Evolutionary conservation across 64 coral and sea anemone species (phyloP), one percentile per base, ranked within the genome.

Genomic region (Pocillopora verrucosa): DNA sequence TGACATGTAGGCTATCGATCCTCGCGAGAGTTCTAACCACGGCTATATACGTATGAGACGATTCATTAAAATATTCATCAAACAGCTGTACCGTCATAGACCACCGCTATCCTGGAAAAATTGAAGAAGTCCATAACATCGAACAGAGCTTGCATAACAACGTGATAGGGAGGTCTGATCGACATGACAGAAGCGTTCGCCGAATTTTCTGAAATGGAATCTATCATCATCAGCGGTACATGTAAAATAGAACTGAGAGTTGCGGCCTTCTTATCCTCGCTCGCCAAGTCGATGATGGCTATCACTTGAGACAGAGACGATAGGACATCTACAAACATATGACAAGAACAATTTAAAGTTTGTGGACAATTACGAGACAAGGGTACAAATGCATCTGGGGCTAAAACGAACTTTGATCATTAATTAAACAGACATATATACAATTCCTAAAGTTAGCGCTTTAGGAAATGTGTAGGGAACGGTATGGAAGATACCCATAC

Each of bases 31-130:
- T 51, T 51, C 41, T 4, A 4, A 51, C 41, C 41, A 7, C 41
- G 7, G 41, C 41, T 30, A 51, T 51, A 51, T 51, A 3, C 3
- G 3, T 51, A 51, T 51, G 41, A 51, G 7, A 51, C 41, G 41
- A 51, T 51, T 51, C 3, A 51, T 51, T 51, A 4, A 51, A 51
- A 51, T 51, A 51, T 7, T 70, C 9, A 30, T 30, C 67, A 70
- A 70, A 26, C 67, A 25, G 45, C n/a, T 75, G 59, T 92, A 92
- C 90, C 84, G 41, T 92, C 90, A 38, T 92, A 92, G 3, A 92
- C 75, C 12, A 92, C 76, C 13, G 90, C 82, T 17, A 92, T 56
- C n/a, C 76, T 86, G 19, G 74, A 69, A 72, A 87, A 92, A n/a
- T 58, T 56, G 61, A 92, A 92, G 36, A 65, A 87, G 35, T 87